Conservation (phyloP, 1,140 invertebrate species). For the Hypsibius dujardini region DNA sequence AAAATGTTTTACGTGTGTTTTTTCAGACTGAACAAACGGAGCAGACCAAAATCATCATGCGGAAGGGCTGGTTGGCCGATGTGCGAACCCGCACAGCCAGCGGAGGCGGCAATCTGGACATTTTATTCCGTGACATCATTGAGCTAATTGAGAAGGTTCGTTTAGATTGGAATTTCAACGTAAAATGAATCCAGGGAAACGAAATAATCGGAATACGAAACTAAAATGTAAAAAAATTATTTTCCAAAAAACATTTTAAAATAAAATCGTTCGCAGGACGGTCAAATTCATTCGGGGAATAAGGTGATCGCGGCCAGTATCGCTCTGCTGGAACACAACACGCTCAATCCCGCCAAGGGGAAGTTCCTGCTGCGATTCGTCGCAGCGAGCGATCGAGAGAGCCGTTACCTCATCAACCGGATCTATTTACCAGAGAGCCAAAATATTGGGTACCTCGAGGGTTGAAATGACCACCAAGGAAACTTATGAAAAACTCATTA, state of each 20-base stretch:
- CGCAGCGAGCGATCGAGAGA: neutral
- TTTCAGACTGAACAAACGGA: too few species aligned
- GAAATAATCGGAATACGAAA: neutral
- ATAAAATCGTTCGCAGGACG: constrained; percentile 1
- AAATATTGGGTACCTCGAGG: neutral
- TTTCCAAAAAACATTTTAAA: neutral
- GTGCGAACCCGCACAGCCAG: too few species aligned
- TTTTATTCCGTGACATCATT: neutral
- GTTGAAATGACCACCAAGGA: too few species aligned
- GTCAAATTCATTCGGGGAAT: neutral
- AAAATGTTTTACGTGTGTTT: too few species aligned
- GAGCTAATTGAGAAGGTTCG: neutral
- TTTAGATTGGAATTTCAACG: neutral
- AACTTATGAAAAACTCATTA: too few species aligned
- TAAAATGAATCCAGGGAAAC: neutral
- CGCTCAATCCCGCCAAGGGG: neutral
- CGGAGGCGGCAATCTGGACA: too few species aligned
- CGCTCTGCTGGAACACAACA: neutral
- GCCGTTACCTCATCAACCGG: neutral
- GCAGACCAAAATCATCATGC: too few species aligned
- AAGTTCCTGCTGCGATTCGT: neutral
- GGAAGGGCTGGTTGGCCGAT: too few species aligned
- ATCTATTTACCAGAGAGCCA: neutral
- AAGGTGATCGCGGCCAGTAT: neutral
- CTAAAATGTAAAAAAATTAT: neutral